Conservation (phyloP, 2,113 vertebrate species). For the Agapornis roseicollis region DNA sequence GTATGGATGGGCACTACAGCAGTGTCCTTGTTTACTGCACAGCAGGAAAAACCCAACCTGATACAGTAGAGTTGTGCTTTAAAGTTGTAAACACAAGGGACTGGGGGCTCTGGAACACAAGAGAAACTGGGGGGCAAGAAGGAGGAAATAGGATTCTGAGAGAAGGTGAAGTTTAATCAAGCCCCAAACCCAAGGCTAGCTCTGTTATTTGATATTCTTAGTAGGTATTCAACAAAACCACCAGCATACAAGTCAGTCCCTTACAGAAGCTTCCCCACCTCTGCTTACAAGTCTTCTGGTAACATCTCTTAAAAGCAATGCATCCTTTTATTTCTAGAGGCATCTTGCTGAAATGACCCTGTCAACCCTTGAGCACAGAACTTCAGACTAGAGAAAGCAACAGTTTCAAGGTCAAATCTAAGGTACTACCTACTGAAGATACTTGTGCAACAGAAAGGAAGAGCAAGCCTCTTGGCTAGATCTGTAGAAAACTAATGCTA, state of each 20-base stretch:
- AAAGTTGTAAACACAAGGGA: background rate
- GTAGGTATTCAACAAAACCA: background rate
- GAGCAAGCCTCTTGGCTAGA: background rate
- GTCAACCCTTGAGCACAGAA: background rate
- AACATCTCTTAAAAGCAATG: background rate
- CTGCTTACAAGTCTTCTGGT: background rate
- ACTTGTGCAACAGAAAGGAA: background rate
- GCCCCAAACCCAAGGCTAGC: background rate
- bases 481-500: background rate
- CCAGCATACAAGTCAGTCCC: background rate
- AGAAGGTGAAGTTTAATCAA: background rate
- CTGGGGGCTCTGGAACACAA: background rate
- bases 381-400: background rate
- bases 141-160: rapidly evolving
- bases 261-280: background rate
- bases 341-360: background rate
- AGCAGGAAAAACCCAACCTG: background rate
- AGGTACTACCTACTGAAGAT: background rate
- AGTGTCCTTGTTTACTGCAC: background rate
- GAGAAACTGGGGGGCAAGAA: background rate
- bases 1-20: background rate
- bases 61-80: background rate
- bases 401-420: background rate
- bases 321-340: background rate
- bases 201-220: background rate